Evolutionary conservation across 2,113 vertebrate genomes (phyloP).

Genomic region (Thermophis baileyi): DNA sequence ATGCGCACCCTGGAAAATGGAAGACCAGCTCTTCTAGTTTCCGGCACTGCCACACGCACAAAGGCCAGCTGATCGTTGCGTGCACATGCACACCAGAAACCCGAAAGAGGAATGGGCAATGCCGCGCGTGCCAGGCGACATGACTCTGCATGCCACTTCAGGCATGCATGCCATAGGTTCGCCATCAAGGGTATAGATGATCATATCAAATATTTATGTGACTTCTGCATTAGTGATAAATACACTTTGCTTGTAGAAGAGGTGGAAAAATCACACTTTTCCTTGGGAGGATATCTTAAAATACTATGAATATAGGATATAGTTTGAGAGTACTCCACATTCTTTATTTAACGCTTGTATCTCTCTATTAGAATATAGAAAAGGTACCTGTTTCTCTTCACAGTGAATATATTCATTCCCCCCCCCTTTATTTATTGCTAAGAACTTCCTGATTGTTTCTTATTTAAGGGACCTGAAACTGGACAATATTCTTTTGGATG

Average conservation of each 20-base stretch:
- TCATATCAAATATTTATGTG: background rate
- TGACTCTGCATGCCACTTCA: too few species aligned
- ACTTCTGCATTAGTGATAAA: background rate
- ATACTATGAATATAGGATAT: background rate
- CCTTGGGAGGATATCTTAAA: background rate
- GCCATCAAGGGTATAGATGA: background rate
- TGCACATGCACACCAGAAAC: too few species aligned
- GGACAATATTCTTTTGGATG: constrained; percentile 97
- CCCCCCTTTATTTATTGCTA: background rate
- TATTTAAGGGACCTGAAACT: constrained; percentile 95
- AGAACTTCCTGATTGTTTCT: constrained; percentile 5
- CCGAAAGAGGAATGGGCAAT: too few species aligned
- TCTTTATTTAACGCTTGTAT: background rate
- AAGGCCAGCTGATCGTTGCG: too few species aligned
- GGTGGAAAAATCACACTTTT: background rate
- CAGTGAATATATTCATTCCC: background rate
- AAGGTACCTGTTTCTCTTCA: background rate
- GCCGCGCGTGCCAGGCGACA: too few species aligned
- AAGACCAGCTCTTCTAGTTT: too few species aligned
- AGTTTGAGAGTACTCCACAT: background rate
- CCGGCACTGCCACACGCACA: too few species aligned
- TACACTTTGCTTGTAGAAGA: background rate
- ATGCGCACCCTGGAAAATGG: too few species aligned
- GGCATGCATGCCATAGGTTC: too few species aligned
- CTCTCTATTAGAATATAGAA: background rate